Base-by-base conservation (phyloP, 1,140 invertebrate species). In the Diabrotica undecimpunctata region DNA sequence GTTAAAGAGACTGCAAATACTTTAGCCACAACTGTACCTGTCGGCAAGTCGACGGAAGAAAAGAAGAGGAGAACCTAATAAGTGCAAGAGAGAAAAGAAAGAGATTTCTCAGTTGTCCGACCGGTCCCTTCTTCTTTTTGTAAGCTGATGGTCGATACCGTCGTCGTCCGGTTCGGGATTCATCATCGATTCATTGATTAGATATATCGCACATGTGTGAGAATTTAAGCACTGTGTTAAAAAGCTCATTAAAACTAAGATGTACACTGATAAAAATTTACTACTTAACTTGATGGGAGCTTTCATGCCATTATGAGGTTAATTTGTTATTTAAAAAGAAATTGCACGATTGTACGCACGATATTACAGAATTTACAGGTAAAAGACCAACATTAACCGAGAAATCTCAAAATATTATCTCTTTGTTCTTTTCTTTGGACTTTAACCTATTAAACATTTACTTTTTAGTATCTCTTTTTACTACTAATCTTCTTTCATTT, bases 161-260 rank as follows among this genome's bases (percentile, higher is more conserved):
- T 39, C 61, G 61, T 51, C 57, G 39, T 59, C 55, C 54, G 53
- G 66, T 54, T 64, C 62, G 59, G 69, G 58, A 70, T 66, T 70
- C 70, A 72, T 73, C 73, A 74, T 72, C 67, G 72, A 74, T 74
- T 70, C 72, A 74, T 74, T 74, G 73, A 74, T 74, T 74, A 74
- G 71, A 74, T 72, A 72, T 72, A 64, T 70, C 73, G 70, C 72
- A 74, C 73, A 72, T 71, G 71, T 73, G 70, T 67, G 68, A 72
- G 69, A 64, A 70, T 64, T 72, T 69, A 72, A 58, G 53, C 65
- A 65, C 64, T 66, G 72, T 70, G 70, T 71, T 73, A 70, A 72
- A 68, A 71, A 68, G 64, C 72, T 72, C 70, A 68, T 70, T 72
- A 72, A 66, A 66, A 64, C 57, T 63, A 65, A 66, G 60, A n/a